These are phyloP conservation scores for Python bivittatus DNA, from an alignment of 2,113 vertebrate genomes.

Conservation along the genomic window DNA sequence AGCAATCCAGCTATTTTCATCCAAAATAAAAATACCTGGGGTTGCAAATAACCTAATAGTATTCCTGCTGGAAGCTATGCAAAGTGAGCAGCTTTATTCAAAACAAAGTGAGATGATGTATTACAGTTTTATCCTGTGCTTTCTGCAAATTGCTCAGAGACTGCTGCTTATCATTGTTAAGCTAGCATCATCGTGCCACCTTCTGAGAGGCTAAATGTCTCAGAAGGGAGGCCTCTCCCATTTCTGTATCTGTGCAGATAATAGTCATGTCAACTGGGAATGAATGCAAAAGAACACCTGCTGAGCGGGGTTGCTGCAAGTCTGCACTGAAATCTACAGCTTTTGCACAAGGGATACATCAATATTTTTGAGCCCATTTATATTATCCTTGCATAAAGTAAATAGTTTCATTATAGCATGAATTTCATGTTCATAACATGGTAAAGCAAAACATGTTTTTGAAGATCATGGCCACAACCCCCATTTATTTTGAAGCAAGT, in stretches of 20 bases:
- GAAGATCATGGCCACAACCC: neutral
- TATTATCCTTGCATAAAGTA: neutral
- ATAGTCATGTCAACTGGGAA: accelerated
- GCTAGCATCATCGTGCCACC: accelerated
- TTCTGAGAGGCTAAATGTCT: neutral
- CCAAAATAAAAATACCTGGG: neutral
- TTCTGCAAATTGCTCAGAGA: neutral
- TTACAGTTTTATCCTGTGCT: neutral
- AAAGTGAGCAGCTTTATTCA: neutral
- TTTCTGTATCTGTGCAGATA: slow-evolving; percentile 43
- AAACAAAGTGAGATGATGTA: neutral
- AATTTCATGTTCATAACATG: neutral
- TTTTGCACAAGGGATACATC: neutral
- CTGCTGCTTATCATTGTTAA: slow-evolving; percentile 49
- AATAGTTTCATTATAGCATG: neutral
- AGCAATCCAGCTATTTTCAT: neutral
- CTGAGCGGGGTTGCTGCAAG: neutral
- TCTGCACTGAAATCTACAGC: neutral
- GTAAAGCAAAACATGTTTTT: neutral
- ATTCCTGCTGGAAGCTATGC: neutral
- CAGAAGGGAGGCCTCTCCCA: neutral
- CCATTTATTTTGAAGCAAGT: neutral
- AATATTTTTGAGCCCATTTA: neutral
- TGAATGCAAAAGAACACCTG: neutral
- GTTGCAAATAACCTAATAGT: neutral